Conservation (phyloP, 2,888 invertebrate genomes). For the Cheilosia scutellata region DNA sequence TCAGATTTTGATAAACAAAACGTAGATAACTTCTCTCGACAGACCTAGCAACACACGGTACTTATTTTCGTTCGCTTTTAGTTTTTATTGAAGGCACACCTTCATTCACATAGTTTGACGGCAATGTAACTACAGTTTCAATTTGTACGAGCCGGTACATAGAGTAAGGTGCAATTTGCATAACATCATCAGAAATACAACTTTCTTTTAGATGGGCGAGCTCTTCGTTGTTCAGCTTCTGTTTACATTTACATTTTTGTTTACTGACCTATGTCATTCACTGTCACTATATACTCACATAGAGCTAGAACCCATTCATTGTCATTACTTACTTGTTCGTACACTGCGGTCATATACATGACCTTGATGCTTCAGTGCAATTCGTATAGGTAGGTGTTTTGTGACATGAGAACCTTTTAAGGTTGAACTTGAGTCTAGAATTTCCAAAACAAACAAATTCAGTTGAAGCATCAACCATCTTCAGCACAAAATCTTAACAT, state of each 20-base stretch:
- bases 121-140: too few species aligned
- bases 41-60: too few species aligned
- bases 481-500: neutral
- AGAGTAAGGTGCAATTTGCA: too few species aligned
- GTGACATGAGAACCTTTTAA: constrained; percentile 5
- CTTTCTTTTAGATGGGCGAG: too few species aligned
- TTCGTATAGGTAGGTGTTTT: neutral
- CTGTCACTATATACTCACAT: neutral
- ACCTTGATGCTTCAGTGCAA: constrained; percentile 16
- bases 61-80: too few species aligned
- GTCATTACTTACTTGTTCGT: neutral
- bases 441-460: neutral
- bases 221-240: constrained; percentile 1
- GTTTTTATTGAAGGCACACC: too few species aligned
- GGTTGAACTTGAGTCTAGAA: constrained; percentile 12
- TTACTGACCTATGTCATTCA: constrained; percentile 23
- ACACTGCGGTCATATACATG: neutral
- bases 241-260: constrained; percentile 38
- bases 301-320: constrained; percentile 20
- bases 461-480: neutral
- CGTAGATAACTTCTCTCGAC: too few species aligned
- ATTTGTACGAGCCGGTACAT: too few species aligned
- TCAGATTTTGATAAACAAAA: too few species aligned
- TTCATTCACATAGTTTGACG: too few species aligned
- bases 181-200: too few species aligned